Percentiles rank a stretch among this genome's conserved stretches.
These are phyloP conservation scores for Rhegmatorhina hoffmannsi DNA, from an alignment of 2,113 vertebrate genomes.

Conservation along the genomic window DNA sequence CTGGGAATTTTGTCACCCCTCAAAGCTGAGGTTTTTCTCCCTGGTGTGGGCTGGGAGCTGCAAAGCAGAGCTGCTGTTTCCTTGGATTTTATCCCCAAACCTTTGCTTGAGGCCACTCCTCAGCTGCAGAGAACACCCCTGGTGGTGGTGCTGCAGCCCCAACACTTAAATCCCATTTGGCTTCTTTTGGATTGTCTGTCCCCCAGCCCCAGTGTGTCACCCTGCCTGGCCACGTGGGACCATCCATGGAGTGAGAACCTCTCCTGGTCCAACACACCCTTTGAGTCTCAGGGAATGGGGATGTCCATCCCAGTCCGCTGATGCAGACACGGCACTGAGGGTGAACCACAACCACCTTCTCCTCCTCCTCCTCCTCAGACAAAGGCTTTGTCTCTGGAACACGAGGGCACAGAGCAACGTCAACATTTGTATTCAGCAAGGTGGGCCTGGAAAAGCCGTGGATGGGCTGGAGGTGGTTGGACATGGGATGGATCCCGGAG, in stretches of 20 bases:
- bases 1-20: not conserved
- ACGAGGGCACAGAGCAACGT: not conserved
- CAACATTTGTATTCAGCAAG: not conserved
- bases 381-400: not conserved
- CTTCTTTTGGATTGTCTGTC: not conserved
- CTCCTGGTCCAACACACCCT: not conserved
- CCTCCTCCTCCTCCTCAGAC: not conserved
- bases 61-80: fast-evolving
- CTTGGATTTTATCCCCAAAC: not conserved
- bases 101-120: not conserved
- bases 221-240: not conserved
- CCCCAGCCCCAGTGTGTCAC: fast-evolving
- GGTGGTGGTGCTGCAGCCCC: not conserved
- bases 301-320: fast-evolving
- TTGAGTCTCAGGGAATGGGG: fast-evolving
- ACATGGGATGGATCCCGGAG: not conserved
- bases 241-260: not conserved
- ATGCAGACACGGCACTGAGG: fast-evolving
- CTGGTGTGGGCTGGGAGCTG: not conserved
- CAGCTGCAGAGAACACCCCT: not conserved
- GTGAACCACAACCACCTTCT: not conserved
- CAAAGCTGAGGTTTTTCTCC: not conserved
- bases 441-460: not conserved
- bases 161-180: fast-evolving
- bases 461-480: not conserved